A percentile compares a stretch with the other conserved stretches of the same genome.
Evolutionary conservation across 2,797 vertebrate genomes (phyloP).

Genomic region (Paramormyrops hopkinsi): DNA sequence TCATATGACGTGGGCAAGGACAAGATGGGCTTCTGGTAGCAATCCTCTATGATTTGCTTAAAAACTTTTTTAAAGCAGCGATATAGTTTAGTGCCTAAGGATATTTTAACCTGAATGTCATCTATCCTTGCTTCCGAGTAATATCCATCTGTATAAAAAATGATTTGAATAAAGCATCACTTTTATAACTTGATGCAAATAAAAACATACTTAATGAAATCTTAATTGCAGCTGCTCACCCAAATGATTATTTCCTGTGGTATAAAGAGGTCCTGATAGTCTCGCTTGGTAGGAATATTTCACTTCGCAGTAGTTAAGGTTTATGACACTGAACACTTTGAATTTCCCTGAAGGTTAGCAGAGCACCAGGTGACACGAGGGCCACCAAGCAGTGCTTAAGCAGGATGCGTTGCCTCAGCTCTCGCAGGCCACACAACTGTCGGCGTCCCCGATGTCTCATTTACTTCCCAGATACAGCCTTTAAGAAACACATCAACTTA

Average conservation of each 20-base stretch:
- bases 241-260: neutral
- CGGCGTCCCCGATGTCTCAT: neutral
- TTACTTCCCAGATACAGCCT: neutral
- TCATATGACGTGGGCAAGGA: neutral
- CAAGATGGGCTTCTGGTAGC: neutral
- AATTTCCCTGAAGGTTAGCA: neutral
- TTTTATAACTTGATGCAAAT: neutral
- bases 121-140: neutral
- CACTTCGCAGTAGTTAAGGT: neutral
- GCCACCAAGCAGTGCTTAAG: neutral
- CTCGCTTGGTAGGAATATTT: neutral
- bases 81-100: neutral
- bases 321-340: neutral
- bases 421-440: too few species aligned
- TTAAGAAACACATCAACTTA: neutral
- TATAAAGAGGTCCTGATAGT: neutral
- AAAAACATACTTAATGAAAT: neutral
- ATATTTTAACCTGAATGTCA: slow-evolving; percentile 1
- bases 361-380: neutral
- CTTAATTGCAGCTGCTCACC: neutral
- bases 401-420: neutral
- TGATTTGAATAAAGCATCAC: neutral
- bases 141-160: neutral
- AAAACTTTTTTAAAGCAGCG: neutral
- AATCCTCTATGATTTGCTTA: neutral